A percentile compares a stretch with the other conserved stretches of the same genome.
phyloP scores from a whole-genome alignment of 2,888 invertebrate genomes.

The Esperia sulphurella region DNA sequence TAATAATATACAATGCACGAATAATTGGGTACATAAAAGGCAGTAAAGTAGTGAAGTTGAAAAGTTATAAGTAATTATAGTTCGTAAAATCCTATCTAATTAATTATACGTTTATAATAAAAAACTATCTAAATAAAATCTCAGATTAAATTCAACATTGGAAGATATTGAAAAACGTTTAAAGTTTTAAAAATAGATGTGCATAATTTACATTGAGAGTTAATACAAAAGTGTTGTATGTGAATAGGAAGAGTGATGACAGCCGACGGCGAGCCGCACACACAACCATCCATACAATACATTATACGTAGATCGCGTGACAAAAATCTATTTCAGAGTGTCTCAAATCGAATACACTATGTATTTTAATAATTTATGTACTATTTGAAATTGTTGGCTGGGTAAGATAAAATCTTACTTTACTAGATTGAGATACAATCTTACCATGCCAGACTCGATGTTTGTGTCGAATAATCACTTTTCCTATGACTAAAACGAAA shows the following conservation, averaged over 20 bases:
- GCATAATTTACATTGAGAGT: constrained; percentile 5
- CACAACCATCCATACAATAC: neutral
- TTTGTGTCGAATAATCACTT: no score
- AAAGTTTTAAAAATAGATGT: constrained; percentile 4
- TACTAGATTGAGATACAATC: no score
- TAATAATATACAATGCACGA: no score
- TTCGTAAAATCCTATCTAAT: neutral
- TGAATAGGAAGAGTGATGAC: neutral
- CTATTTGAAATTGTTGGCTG: no score
- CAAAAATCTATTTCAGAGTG: no score
- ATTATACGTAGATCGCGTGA: no score
- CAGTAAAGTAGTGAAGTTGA: neutral
- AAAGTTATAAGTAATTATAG: neutral
- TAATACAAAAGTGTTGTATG: neutral
- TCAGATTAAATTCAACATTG: constrained; percentile 9
- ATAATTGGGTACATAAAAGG: no score
- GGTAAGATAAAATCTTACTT: no score
- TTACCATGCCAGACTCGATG: no score
- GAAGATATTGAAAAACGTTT: neutral
- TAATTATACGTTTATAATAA: neutral
- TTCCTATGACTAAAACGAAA: no score
- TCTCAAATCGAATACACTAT: no score
- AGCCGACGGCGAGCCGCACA: neutral
- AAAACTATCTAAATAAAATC: constrained; percentile 34
- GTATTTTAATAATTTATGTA: no score